These are phyloP conservation scores for Megalurothrips usitatus DNA, from an alignment of 2,888 invertebrate species.

Conservation along the genomic window DNA sequence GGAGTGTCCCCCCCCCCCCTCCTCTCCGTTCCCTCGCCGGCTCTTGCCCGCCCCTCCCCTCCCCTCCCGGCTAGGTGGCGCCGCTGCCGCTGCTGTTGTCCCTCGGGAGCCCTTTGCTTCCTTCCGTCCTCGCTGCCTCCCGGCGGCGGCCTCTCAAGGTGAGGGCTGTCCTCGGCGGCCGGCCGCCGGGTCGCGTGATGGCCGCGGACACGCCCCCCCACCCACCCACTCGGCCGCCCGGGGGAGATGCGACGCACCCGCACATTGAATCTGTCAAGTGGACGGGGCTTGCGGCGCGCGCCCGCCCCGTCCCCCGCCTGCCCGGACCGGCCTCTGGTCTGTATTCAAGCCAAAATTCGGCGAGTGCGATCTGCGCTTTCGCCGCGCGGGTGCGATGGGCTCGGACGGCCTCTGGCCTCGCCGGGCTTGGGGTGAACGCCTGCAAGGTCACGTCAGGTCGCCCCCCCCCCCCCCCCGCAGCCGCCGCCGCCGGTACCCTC, in stretches of 20 bases:
- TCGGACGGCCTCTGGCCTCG: background rate
- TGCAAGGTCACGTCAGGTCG: constrained; percentile 21
- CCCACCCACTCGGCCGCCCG: too few species aligned
- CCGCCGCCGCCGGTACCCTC: background rate
- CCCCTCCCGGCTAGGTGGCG: background rate
- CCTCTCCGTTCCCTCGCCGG: background rate
- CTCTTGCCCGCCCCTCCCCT: background rate
- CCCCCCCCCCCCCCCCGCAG: background rate
- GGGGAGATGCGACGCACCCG: too few species aligned
- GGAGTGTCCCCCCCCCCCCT: background rate
- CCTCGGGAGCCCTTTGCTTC: background rate
- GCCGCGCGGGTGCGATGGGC: background rate
- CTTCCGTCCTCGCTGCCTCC: too few species aligned
- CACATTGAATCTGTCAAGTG: too few species aligned
- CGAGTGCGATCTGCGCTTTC: background rate
- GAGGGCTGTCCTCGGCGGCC: too few species aligned
- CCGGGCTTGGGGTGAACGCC: constrained; percentile 13
- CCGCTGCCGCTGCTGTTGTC: background rate
- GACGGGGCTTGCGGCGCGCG: too few species aligned
- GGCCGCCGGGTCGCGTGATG: too few species aligned
- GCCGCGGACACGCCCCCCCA: too few species aligned
- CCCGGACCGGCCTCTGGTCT: background rate
- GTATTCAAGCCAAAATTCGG: background rate
- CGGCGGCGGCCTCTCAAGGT: too few species aligned
- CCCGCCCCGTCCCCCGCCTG: background rate